Evolutionary conservation across 1,140 invertebrate species (phyloP), one percentile per base, ranked within the genome.

Genomic region (Drosophila busckii): DNA sequence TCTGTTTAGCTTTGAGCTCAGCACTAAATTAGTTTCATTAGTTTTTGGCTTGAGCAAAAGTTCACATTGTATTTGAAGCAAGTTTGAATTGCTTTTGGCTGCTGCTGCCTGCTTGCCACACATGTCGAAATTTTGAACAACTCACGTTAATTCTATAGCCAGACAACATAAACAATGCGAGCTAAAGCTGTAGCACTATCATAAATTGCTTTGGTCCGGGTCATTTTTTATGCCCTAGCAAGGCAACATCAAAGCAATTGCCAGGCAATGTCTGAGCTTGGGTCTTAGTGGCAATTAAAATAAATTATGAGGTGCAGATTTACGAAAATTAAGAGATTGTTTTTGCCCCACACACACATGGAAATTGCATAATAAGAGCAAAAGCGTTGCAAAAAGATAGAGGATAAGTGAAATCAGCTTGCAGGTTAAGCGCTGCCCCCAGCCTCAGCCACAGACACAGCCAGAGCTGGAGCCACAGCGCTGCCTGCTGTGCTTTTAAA

Each of bases 281-380:
- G 58, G 56, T 76, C 71, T 70, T 78, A 55, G 49, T 29, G 75
- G 82, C 82, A 85, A 85, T 85, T 85, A 85, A 85, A 85, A 85
- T 85, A 85, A 85, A 85, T 84, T 85, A 85, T 85, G 82, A 85
- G 71, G 82, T 85, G 82, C 76, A 85, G 78, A 85, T 85, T 85
- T 76, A 71, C 76, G 82, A 83, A 85, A 85, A 85, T 85, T 85
- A 85, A 85, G 75, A 76, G 80, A 82, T 82, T 78, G 73, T 78
- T 80, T 80, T 73, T 56, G 46, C 48, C 12, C 10, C 17, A 10
- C 40, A 38, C 49, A 46, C 46, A 55, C 52, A 55, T 23, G 40
- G 7, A 28, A 78, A 76, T 56, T 70, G 76, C 52, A 67, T 53
- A 73, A 56, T 60, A 60, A 60, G 38, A 54, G 61, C 28, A 55